Base-by-base conservation (phyloP, 2,113 vertebrate species). In the Lynx canadensis region DNA sequence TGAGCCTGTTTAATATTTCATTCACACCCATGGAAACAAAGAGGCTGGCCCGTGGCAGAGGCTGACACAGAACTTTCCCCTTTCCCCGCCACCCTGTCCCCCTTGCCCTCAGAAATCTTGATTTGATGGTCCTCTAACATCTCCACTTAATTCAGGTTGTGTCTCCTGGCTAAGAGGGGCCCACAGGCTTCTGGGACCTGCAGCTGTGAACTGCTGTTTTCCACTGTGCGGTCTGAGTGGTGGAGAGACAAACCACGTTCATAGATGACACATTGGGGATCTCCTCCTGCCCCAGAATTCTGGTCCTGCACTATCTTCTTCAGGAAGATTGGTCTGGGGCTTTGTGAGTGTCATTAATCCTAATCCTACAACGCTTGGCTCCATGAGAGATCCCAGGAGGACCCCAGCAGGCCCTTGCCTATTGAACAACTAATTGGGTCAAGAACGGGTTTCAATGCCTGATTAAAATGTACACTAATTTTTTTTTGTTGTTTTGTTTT, bases 1-100 rank as follows among this genome's bases (percentile, higher is more conserved):
- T 97, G 73, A 79, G 85, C 23, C 66, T 95, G 45, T 97, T 98
- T 89, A 92, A 94, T 97, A 89, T 95, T 97, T 90, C 74, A 63
- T 31, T 96, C 97, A 97, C 82, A 89, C 16, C 48, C 12, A 0
- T 29, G 33, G 74, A 69, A 95, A 97, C 92, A 60, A 60, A 55
- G 52, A 33, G n/a, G 88, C 83, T 80, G 91, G 94, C 73, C 85
- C 29, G 84, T 89, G 82, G 93, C 96, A 97, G 92, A 96, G 91
- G 96, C 93, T 96, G 76, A 60, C 66, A 7, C 0, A 93, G 92
- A 50, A 52, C 60, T 91, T 96, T 94, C 52, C 50, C 65, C 60
- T 94, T 76, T 86, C 78, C 10, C 84, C 95, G 76, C 88, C 89
- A n/a, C 48, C 38, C 63, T 18, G 0, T 13, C 21, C 63, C 45